Evolutionary conservation across 2,113 vertebrate species (phyloP), one percentile per base, ranked within the genome.

Genomic region (Sarotherodon lohbergeri): DNA sequence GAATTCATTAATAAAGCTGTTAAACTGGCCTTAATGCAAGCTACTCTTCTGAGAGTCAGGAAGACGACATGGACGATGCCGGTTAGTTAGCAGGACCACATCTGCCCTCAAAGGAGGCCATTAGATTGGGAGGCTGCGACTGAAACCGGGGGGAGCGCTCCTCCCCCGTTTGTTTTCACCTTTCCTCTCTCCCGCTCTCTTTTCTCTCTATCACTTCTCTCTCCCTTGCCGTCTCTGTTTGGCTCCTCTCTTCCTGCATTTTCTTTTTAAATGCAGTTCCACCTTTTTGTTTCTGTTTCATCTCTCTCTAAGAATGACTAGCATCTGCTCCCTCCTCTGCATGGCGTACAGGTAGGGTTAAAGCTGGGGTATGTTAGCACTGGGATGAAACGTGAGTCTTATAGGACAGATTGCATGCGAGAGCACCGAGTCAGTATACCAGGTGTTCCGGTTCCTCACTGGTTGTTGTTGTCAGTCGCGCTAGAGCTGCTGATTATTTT

Each of bases 321-420:
- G 90, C 94, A 91, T 96, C 92, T 96, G 95, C 92, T 96, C 95
- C 83, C 87, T 96, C 68, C 95, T 97, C 95, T 96, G 95, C 96
- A 84, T 94, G 88, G 95, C 94, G 83, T 96, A 95, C 96, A 96
- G 96, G 96, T 97, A 96, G 90, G 96, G 91, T 68, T 84, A 29
- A 80, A 76, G 32, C 29, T 80, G 34, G 29, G 73, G 50, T 76
- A 22, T 85, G 13, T 13, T 88, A 24, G 39, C 19, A 81, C 9
- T 57, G 71, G 46, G 27, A n/a, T 6, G 7, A 84, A 86, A 80
- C 17, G 12, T 19, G 29, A 13, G 36, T 86, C 16, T 78, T 68
- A 14, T 57, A 39, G 36, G 88, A 9, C 46, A 76, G 27, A 36
- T 73, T 86, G 43, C 79, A 11, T 80, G 32, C 43, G 14, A 55